A percentile compares a stretch with the other conserved stretches of the same genome.
Conservation (phyloP, 2,113 vertebrate species). For the Cisticola juncidis region DNA sequence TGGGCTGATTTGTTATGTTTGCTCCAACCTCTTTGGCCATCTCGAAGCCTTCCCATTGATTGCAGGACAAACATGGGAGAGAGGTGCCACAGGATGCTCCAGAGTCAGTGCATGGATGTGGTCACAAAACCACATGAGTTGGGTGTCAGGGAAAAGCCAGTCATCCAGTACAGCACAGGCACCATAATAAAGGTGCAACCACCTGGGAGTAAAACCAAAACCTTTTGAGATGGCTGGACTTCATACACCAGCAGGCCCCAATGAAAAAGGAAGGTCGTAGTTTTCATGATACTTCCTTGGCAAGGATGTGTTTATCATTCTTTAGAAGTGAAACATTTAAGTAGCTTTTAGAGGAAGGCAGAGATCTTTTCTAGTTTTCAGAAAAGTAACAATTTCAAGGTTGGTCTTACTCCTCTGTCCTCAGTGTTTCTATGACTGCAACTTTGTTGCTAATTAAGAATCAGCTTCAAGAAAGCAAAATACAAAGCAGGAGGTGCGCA, state of each 20-base stretch:
- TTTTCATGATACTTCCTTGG: background rate
- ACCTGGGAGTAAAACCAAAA: background rate
- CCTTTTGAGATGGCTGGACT: background rate
- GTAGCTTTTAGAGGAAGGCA: background rate
- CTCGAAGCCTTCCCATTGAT: background rate
- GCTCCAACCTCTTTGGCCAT: background rate
- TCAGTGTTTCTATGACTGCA: background rate
- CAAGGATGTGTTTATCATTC: background rate
- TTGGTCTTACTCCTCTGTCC: background rate
- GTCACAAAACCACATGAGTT: background rate
- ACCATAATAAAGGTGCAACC: background rate
- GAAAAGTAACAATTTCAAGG: background rate
- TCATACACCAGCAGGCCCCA: background rate
- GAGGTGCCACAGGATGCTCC: background rate
- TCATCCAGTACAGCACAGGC: fast-evolving
- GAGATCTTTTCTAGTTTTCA: background rate
- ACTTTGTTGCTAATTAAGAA: background rate
- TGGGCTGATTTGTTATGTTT: background rate
- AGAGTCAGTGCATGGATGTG: background rate
- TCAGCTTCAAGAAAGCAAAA: background rate
- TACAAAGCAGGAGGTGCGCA: fast-evolving
- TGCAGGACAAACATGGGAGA: background rate
- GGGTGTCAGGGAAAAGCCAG: background rate
- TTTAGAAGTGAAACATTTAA: background rate
- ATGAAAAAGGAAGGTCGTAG: background rate